Conservation (phyloP, 2,888 invertebrate genomes). For the Tenthredo livida region DNA sequence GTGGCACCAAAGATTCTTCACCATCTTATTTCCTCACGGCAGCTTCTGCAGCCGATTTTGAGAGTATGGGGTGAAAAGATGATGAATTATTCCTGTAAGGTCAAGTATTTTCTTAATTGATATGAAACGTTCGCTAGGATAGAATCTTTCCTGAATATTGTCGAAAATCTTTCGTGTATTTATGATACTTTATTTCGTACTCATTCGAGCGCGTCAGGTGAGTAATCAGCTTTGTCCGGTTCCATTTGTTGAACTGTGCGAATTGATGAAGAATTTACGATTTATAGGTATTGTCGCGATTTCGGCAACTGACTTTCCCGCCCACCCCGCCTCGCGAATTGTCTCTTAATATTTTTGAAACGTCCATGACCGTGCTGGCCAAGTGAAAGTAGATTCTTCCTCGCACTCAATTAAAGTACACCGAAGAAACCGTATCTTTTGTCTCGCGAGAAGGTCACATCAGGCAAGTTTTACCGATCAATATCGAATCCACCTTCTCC, state of each 20-base stretch:
- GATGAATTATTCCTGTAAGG: neutral
- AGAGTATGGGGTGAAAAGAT: neutral
- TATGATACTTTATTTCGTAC: neutral
- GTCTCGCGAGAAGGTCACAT: constrained; percentile 17
- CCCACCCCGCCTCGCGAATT: neutral
- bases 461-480: constrained; percentile 20
- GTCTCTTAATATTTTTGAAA: constrained; percentile 22
- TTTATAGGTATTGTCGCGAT: neutral
- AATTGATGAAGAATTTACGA: neutral
- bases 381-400: constrained; percentile 45
- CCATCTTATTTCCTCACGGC: neutral
- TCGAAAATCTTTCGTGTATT: neutral
- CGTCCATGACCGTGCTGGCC: constrained; percentile 34
- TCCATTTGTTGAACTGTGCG: neutral
- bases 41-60: neutral
- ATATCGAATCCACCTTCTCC: constrained; percentile 17
- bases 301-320: neutral
- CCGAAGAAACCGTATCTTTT: constrained; percentile 38
- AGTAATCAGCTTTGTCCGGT: constrained; percentile 17
- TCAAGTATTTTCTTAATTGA: neutral
- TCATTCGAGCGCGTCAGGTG: constrained; percentile 23
- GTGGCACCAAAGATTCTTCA: neutral
- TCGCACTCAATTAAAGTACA: neutral
- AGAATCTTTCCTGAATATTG: neutral
- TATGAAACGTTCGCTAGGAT: neutral